Percentiles rank a stretch among this genome's conserved stretches.
These are phyloP conservation scores for Sterna hirundo DNA, from an alignment of 2,113 vertebrate species.

Conservation along the genomic window DNA sequence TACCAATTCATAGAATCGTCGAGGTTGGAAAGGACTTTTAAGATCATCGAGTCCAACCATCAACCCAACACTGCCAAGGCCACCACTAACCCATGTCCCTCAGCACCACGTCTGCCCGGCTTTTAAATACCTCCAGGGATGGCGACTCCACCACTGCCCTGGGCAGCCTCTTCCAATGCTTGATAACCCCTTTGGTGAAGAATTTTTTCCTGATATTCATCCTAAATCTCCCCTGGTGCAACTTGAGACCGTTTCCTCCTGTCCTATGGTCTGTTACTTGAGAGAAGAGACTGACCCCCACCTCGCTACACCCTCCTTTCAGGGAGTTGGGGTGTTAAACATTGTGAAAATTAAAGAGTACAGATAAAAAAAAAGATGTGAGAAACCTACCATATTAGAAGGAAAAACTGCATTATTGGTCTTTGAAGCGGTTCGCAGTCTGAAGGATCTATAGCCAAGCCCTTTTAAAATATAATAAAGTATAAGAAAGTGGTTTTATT, in stretches of 20 bases:
- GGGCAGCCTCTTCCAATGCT: background rate
- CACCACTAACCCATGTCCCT: background rate
- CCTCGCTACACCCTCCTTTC: background rate
- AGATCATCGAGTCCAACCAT: background rate
- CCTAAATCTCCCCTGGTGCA: background rate
- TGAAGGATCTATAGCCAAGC: background rate
- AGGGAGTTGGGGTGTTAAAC: background rate
- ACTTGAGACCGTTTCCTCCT: background rate
- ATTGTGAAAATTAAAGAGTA: background rate
- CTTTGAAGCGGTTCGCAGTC: background rate
- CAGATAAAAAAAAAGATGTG: background rate
- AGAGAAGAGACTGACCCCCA: background rate
- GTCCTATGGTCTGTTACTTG: background rate
- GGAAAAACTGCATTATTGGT: background rate
- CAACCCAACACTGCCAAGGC: background rate
- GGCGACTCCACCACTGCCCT: background rate
- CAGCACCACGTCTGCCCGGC: background rate
- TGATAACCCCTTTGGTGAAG: background rate
- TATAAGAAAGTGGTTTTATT: background rate
- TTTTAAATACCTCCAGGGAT: background rate
- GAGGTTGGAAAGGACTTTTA: background rate
- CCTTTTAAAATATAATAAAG: background rate
- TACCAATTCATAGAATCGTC: background rate
- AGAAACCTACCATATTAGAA: background rate
- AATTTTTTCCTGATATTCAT: background rate